phyloP scores from a whole-genome alignment of 1,140 invertebrate genomes.

The Cotesia vestalis region DNA sequence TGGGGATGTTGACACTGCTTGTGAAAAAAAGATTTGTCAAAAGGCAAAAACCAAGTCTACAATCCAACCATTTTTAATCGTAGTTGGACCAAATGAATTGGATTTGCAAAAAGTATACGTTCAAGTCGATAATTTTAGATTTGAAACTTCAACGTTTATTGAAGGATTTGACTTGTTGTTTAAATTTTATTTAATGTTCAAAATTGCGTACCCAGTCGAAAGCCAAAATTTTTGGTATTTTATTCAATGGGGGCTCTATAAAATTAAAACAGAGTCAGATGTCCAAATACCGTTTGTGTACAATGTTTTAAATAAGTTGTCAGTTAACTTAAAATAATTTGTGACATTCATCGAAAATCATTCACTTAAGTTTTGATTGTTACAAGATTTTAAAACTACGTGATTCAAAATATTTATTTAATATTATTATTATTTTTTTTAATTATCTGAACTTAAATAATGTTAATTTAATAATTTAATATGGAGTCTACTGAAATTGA shows the following conservation, averaged over 20 bases:
- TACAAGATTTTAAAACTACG: neutral
- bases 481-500: too few relatives aligned
- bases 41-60: neutral
- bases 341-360: neutral
- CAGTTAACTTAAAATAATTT: neutral
- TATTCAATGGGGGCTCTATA: constrained; percentile 27
- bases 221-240: constrained; percentile 33
- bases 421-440: too few relatives aligned
- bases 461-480: too few relatives aligned
- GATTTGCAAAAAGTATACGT: constrained; percentile 27
- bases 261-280: constrained; percentile 26
- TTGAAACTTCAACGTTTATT: constrained; percentile 2
- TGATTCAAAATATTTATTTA: neutral
- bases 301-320: constrained; percentile 25
- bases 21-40: too few relatives aligned
- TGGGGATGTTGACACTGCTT: too few relatives aligned
- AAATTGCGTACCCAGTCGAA: constrained; percentile 25
- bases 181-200: constrained; percentile 30
- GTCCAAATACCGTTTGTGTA: constrained; percentile 18
- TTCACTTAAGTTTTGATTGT: too few relatives aligned
- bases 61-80: constrained; percentile 33
- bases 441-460: too few relatives aligned
- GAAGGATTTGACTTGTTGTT: constrained; percentile 29
- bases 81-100: constrained; percentile 25
- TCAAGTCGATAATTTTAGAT: constrained; percentile 20